phyloP scores from a whole-genome alignment of 2,888 invertebrate species.

The Harmothoe impar region DNA sequence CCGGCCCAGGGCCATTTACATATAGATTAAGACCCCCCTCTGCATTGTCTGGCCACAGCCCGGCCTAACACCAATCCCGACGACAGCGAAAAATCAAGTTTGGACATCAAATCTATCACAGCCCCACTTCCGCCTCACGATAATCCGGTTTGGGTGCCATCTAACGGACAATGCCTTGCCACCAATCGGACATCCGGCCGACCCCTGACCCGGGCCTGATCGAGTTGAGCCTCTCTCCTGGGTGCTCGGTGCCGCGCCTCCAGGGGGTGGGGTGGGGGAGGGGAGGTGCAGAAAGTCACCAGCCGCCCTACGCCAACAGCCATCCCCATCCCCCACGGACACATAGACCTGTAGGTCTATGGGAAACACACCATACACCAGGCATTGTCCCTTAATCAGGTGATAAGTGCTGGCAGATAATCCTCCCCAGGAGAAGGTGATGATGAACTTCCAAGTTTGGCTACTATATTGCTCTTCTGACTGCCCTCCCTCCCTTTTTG shows the following conservation, averaged over 20 bases:
- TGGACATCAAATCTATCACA: constrained; percentile 57
- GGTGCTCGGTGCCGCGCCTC: background rate
- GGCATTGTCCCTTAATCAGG: too few species aligned
- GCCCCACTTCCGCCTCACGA: background rate
- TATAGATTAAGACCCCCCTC: constrained; percentile 46
- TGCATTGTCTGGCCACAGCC: background rate
- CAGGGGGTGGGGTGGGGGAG: background rate
- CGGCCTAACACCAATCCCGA: constrained; percentile 30
- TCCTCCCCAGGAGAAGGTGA: too few species aligned
- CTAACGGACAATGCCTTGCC: constrained; percentile 30
- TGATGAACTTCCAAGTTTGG: too few species aligned
- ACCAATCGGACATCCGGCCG: constrained; percentile 22
- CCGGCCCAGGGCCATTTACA: constrained; percentile 26
- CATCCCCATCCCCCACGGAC: too few species aligned
- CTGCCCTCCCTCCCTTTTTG: too few species aligned
- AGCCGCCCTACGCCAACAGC: too few species aligned
- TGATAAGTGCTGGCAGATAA: too few species aligned
- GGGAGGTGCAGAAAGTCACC: background rate
- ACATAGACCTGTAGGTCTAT: too few species aligned
- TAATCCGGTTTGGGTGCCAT: constrained; percentile 41
- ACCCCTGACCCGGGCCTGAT: constrained; percentile 51
- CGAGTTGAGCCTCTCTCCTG: constrained; percentile 26
- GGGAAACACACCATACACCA: too few species aligned
- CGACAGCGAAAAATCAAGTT: constrained; percentile 57
- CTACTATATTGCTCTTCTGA: too few species aligned